Evolutionary conservation across 2,888 invertebrate species (phyloP), one percentile per base, ranked within the genome.

Genomic region (Ectemnius cavifrons): DNA sequence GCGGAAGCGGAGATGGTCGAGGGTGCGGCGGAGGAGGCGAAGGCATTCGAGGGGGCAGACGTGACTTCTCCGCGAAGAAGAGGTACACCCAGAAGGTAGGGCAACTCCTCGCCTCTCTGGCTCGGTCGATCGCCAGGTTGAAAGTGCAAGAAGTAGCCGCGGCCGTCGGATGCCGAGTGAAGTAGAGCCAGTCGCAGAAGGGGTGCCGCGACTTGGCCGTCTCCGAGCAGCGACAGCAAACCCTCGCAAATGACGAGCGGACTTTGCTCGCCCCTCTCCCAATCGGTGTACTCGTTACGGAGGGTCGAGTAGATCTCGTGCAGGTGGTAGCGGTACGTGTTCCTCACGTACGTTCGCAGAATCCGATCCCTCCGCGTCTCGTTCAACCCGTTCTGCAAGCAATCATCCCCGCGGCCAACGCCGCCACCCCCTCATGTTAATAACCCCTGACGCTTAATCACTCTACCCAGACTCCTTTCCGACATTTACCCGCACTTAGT

Each of bases 201-300:
- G 16, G 97, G 97, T 11, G 98, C 96, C 0, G 96, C 97, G 66
- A 97, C 96, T 84, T 98, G 96, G 0, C 97, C 98, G 89, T 98
- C 98, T 87, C 98, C 97, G 67, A 98, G 92, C 75, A 98, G 95
- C 90, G 93, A 89, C 16, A 90, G 67, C 95, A 96, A 90, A 96
- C 98, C 86, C 96, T 94, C 80, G 97, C 96, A 90, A 95, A 96
- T 88, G 96, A 93, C 78, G 60, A 77, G 52, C 3, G 97, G 96
- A 91, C 96, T 96, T 87, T 97, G 95, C 82, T 96, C 95, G 2
- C 96, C 96, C 85, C 95, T 94, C 91, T 96, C 97, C 98, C 98
- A 98, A 91, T 98, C 98, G 73, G 98, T 98, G 92, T 99, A 99
- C 91, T 98, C 98, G 91, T 98, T 98, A 91, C 96, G 93, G 47